Conservation (phyloP, 2,113 vertebrate genomes). For the Noctilio leporinus region DNA sequence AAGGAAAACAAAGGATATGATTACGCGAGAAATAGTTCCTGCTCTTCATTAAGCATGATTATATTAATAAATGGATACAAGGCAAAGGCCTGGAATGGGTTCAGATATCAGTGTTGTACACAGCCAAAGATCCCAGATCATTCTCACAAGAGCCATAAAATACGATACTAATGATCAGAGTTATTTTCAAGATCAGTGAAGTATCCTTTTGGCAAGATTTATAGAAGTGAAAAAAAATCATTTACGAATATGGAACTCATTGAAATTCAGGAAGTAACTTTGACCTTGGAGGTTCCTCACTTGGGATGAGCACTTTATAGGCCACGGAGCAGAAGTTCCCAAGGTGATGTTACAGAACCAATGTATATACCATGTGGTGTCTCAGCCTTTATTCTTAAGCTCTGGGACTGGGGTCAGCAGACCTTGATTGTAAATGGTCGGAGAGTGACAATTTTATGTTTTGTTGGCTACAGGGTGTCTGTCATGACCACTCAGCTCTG, state of each 20-base stretch:
- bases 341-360: background rate
- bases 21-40: constrained; percentile 12
- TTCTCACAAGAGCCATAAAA: constrained; percentile 64
- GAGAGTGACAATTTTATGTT: background rate
- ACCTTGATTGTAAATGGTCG: background rate
- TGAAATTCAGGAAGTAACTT: constrained; percentile 36
- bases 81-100: constrained; percentile 42
- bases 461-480: background rate
- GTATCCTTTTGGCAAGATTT: constrained; percentile 4
- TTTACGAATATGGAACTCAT: constrained; percentile 35
- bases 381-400: background rate
- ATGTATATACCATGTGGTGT: background rate
- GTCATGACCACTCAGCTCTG: too few species aligned
- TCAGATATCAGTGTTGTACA: constrained; percentile 43
- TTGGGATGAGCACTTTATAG: background rate
- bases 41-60: constrained; percentile 42
- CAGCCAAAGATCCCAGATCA: constrained; percentile 65
- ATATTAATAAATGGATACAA: constrained; percentile 67
- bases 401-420: background rate
- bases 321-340: background rate
- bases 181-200: constrained; percentile 64
- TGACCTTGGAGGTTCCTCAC: background rate
- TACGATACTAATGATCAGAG: constrained; percentile 45
- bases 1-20: background rate
- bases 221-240: background rate